Conservation (phyloP, 2,797 vertebrate genomes). For the Hozukius guyotensis region DNA sequence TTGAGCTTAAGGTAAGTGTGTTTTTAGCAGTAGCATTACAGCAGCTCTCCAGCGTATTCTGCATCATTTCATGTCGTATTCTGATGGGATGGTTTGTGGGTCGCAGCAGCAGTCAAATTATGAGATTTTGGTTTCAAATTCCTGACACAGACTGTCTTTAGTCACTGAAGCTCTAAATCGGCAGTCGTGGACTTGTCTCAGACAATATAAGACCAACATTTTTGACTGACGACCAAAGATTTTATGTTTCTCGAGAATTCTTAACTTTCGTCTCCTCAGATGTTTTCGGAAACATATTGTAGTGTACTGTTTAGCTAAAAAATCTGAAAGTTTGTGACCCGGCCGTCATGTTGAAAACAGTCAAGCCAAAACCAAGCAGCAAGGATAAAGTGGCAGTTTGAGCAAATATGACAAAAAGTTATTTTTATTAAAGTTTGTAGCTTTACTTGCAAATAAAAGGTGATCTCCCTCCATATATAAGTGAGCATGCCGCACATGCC, state of each 20-base stretch:
- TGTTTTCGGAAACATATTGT: background rate
- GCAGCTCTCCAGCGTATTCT: background rate
- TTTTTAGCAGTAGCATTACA: background rate
- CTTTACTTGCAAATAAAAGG: background rate
- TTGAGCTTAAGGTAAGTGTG: background rate
- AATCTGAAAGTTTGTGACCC: background rate
- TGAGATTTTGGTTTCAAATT: background rate
- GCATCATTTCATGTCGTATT: background rate
- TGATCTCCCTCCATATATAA: background rate
- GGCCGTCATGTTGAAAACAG: rapidly evolving
- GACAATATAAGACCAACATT: background rate
- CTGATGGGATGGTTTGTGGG: background rate
- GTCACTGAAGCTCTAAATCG: background rate
- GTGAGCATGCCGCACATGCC: background rate
- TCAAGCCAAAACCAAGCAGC: background rate
- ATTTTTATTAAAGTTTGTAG: too few species aligned
- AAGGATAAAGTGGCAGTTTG: too few species aligned
- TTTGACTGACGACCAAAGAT: background rate
- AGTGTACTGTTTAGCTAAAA: rapidly evolving
- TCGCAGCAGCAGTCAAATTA: background rate
- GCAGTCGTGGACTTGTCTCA: too few species aligned
- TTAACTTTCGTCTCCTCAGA: background rate
- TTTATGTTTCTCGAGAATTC: background rate
- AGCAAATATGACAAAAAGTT: too few species aligned
- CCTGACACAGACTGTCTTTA: background rate